Conservation (phyloP, 2,888 invertebrate species). For the Polymixis lichenea region DNA sequence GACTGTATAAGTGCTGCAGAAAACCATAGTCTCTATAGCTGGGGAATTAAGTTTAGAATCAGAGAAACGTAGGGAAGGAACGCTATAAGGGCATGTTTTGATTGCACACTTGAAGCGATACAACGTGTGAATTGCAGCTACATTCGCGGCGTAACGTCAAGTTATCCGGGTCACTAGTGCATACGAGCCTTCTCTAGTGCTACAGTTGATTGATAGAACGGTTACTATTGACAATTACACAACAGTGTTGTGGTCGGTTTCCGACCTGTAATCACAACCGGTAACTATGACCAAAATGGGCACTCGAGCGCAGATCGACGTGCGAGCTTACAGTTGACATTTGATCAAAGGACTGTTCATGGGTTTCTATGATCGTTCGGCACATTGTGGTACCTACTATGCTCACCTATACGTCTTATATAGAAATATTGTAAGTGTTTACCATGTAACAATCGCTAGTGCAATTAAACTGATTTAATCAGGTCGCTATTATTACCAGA, state of each 20-base stretch:
- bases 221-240: slow-evolving; percentile 48
- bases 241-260: slow-evolving; percentile 1
- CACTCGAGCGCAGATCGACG: not conserved
- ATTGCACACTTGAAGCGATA: slow-evolving; percentile 24
- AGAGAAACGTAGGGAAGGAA: slow-evolving; percentile 21
- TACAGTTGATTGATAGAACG: slow-evolving; percentile 41
- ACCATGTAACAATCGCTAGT: not conserved
- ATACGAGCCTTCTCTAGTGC: slow-evolving; percentile 14
- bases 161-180: slow-evolving; percentile 61
- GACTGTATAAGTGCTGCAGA: slow-evolving; percentile 57
- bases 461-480: not conserved
- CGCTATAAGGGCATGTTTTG: slow-evolving; percentile 53
- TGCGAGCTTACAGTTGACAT: not conserved
- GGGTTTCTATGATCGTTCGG: not conserved
- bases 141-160: slow-evolving; percentile 34
- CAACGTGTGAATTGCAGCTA: slow-evolving; percentile 40
- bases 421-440: not conserved
- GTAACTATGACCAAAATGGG: slow-evolving; percentile 8
- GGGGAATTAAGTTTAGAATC: slow-evolving; percentile 55
- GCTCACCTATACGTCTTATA: not conserved
- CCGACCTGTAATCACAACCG: slow-evolving; percentile 6
- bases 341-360: slow-evolving; percentile 3
- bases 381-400: not conserved
- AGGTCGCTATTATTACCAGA: not conserved
- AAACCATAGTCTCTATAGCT: slow-evolving; percentile 42